Evolutionary conservation across 1,140 invertebrate genomes (phyloP), one percentile per base, ranked within the genome.

Genomic region (Diploscapter pachys): DNA sequence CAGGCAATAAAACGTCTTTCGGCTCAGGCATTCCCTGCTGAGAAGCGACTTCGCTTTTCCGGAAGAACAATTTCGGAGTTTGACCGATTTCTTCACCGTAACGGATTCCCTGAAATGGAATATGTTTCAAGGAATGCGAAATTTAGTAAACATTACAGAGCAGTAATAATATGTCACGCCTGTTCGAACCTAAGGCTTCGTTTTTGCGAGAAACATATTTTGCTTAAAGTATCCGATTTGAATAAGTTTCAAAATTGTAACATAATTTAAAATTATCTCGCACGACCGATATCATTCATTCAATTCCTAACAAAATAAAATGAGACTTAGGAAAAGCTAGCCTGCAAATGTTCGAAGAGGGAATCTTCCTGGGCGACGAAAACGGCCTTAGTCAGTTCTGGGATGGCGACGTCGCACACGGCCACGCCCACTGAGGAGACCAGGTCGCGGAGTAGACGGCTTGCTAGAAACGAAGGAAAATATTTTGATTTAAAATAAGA

Each of bases 31-130:
- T 56, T 52, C 70, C 69, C 9, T 63, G 6, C 5, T 76, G 69
- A 48, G 55, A 57, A 2, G 72, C 63, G n/a, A 51, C 54, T 11
- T 73, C 79, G 9, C 13, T 65, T 49, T 61, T 71, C 57, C 73
- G 51, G 13, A 82, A 76, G 59, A 82, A 54, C 13, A 82, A 55
- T 49, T 72, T 63, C 9, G 81, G 81, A 11, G 53, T 49, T 6
- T 56, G 61, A 8, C 81, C 79, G 54, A 82, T 69, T 54, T 77
- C 66, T 57, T 82, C 80, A 4, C 72, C 78, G 55, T 77, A 81
- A 2, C 70, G 67, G 55, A 82, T n/a, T 4, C 72, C 75, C 64
- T 73, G 53, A 8, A 53, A 13, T 55, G 2, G 9, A 31, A 9
- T 54, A 49, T 52, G 6, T 6, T 4, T n/a, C 50, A 31, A n/a